These are phyloP conservation scores for Pollenia amentaria DNA, from an alignment of 2,888 invertebrate species.

Conservation along the genomic window DNA sequence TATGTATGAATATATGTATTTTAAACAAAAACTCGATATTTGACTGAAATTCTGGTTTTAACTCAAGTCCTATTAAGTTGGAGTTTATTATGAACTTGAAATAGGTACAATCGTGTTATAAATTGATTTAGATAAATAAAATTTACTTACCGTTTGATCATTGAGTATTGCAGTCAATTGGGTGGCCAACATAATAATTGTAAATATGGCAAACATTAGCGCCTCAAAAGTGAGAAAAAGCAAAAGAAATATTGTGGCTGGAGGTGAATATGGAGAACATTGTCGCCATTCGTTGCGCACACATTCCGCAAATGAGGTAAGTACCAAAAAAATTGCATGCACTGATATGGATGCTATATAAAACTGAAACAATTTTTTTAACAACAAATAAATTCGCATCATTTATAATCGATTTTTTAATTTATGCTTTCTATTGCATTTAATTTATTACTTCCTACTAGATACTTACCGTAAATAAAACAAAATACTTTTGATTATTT, in stretches of 20 bases:
- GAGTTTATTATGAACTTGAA: too few relatives aligned
- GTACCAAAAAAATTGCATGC: conserved; percentile 95
- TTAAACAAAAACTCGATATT: too few relatives aligned
- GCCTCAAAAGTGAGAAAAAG: conserved; percentile 97
- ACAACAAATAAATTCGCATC: too few relatives aligned
- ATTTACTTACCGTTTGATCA: conserved; percentile 94
- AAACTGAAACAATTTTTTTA: conserved; percentile 88
- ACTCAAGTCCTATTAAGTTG: too few relatives aligned
- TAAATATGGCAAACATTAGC: conserved; percentile 98
- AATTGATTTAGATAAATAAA: not conserved
- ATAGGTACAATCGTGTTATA: too few relatives aligned
- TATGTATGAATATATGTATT: too few relatives aligned
- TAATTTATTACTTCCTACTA: not conserved
- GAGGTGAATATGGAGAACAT: conserved; percentile 96
- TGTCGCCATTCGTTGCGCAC: conserved; percentile 97
- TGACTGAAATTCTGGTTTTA: too few relatives aligned
- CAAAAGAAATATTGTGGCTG: conserved; percentile 96
- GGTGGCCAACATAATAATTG: conserved; percentile 98
- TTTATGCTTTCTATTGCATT: too few relatives aligned
- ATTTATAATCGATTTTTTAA: too few relatives aligned
- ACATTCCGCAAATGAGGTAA: conserved; percentile 97
- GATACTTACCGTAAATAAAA: conserved; percentile 95
- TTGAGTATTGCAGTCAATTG: conserved; percentile 99
- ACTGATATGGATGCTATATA: conserved; percentile 98
- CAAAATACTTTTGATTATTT: conserved; percentile 99